These are phyloP conservation scores for Petrocephalus sullivani DNA, from an alignment of 2,797 vertebrate species.

Conservation along the genomic window DNA sequence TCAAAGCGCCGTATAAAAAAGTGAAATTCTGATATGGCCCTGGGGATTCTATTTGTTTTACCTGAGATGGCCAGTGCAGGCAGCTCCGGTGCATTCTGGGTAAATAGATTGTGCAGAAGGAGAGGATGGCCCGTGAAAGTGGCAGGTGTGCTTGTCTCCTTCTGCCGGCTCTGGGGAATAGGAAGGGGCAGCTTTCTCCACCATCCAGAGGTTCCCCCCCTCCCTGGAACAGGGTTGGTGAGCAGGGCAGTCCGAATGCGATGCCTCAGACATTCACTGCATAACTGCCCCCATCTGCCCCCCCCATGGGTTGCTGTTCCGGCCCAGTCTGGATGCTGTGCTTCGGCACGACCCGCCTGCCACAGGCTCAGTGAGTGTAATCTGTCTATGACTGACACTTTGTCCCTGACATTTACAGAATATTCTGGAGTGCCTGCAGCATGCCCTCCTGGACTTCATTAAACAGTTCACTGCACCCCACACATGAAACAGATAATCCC, in stretches of 20 bases:
- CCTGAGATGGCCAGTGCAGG: neutral
- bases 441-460: neutral
- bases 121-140: neutral
- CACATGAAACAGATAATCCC: neutral
- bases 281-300: neutral
- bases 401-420: neutral
- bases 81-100: neutral
- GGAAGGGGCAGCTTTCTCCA: neutral
- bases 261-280: neutral
- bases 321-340: neutral
- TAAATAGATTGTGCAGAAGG: neutral
- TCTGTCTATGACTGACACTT: neutral
- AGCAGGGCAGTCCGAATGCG: neutral
- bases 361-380: neutral
- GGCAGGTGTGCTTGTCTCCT: neutral
- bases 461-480: neutral
- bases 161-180: neutral
- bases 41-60: neutral
- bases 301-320: neutral
- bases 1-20: neutral
- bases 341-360: neutral
- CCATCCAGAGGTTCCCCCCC: neutral
- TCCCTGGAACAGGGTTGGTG: neutral
- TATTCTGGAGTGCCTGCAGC: neutral
- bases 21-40: neutral